Evolutionary conservation across 2,797 vertebrate species (phyloP).

Genomic region (Rhincodon typus): DNA sequence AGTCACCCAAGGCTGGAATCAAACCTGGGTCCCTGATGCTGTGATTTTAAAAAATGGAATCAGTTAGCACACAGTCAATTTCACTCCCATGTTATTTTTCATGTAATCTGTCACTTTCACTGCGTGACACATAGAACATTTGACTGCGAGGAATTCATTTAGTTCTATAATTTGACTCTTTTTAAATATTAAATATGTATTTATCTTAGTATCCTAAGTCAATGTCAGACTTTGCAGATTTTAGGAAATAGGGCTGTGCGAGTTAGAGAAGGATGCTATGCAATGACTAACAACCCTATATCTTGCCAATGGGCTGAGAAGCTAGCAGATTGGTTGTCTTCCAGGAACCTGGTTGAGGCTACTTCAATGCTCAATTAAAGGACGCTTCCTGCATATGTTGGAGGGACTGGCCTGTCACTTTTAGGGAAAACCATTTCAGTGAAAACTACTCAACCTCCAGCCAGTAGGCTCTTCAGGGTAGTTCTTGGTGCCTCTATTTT

Average conservation of each 20-base stretch:
- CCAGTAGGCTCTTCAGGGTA: too few species aligned
- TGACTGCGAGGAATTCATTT: background rate
- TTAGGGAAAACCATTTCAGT: too few species aligned
- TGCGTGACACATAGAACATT: background rate
- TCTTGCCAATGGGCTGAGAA: background rate
- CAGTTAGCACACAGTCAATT: background rate
- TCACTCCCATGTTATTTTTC: background rate
- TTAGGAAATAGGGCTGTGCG: background rate
- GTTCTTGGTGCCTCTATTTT: too few species aligned
- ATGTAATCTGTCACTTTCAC: background rate
- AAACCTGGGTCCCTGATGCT: too few species aligned
- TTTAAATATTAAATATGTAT: conserved; percentile 10
- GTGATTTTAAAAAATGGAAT: background rate
- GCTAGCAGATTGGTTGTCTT: background rate
- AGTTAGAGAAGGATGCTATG: background rate
- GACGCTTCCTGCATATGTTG: too few species aligned
- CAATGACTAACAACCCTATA: background rate
- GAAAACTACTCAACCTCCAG: too few species aligned
- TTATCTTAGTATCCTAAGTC: background rate
- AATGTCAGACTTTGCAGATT: background rate
- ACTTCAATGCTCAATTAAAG: too few species aligned
- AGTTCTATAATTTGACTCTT: background rate
- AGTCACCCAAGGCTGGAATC: too few species aligned
- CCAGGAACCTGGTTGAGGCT: too few species aligned
- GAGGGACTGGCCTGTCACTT: too few species aligned